A percentile compares a stretch with the other conserved stretches of the same genome.
phyloP scores from a whole-genome alignment of 2,797 vertebrate species.

The Sebastes hopkinsi region DNA sequence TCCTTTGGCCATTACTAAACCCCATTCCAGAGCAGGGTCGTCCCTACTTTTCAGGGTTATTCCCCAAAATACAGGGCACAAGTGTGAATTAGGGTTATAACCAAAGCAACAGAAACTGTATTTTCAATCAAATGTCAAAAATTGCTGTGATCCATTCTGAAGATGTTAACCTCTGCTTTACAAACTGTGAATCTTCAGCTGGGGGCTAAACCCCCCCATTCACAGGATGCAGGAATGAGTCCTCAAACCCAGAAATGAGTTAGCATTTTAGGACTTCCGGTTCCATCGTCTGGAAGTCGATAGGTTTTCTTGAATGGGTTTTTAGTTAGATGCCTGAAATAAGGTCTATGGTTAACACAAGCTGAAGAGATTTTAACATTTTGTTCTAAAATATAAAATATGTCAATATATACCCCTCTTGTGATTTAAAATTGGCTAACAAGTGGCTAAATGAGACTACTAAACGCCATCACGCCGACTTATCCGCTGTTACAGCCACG shows the following conservation, averaged over 20 bases:
- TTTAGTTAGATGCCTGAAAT: no score
- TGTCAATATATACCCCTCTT: rapidly evolving
- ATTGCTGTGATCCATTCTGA: not conserved
- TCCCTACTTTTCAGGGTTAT: not conserved
- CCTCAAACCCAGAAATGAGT: no score
- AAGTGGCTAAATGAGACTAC: no score
- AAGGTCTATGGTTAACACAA: no score
- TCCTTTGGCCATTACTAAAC: not conserved
- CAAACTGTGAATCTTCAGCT: not conserved
- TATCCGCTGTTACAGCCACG: no score
- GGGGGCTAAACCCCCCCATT: not conserved
- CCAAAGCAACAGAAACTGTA: not conserved
- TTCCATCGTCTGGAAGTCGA: no score
- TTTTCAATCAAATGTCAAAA: not conserved
- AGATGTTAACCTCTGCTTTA: not conserved
- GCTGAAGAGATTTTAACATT: no score
- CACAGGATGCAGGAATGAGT: not conserved
- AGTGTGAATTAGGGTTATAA: not conserved
- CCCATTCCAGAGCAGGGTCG: not conserved
- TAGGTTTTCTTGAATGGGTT: no score
- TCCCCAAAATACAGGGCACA: not conserved
- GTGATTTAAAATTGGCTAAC: no score
- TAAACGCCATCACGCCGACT: no score
- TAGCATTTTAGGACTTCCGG: no score
- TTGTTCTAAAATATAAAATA: no score